Percentiles rank a stretch among this genome's conserved stretches.
These are phyloP conservation scores for Hestina assimilis DNA, from an alignment of 1,140 invertebrate genomes.

Conservation along the genomic window DNA sequence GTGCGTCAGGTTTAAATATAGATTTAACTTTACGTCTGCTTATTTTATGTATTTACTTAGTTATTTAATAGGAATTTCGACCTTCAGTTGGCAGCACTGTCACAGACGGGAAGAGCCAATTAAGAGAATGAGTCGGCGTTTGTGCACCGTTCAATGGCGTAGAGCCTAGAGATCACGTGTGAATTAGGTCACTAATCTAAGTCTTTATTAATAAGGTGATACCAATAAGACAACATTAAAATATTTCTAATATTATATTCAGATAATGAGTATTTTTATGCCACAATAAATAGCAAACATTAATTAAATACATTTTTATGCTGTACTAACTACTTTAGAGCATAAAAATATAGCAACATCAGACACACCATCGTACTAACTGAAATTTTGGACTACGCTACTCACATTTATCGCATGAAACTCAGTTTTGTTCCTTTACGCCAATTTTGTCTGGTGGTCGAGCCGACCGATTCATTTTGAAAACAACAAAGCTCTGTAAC, in stretches of 20 bases:
- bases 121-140: slow-evolving; percentile 55
- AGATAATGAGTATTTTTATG: not conserved
- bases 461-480: no score
- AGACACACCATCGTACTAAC: no score
- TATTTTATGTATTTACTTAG: not conserved
- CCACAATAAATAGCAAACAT: no score
- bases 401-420: no score
- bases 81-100: slow-evolving; percentile 60
- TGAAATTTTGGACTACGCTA: no score
- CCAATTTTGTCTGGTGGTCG: no score
- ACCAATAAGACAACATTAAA: not conserved
- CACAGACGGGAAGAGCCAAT: slow-evolving; percentile 59
- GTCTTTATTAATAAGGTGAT: slow-evolving; percentile 27
- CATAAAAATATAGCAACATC: no score
- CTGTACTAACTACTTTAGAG: no score
- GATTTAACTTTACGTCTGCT: slow-evolving; percentile 7
- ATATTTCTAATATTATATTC: not conserved
- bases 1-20: slow-evolving; percentile 49
- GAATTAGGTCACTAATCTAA: slow-evolving; percentile 62
- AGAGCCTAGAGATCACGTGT: slow-evolving; percentile 54
- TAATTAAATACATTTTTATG: no score
- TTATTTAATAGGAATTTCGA: slow-evolving; percentile 1
- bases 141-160: slow-evolving; percentile 53
- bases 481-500: not conserved
- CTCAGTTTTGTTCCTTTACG: no score